Percentiles rank a stretch among this genome's conserved stretches.
Evolutionary conservation across 2,888 invertebrate genomes (phyloP).

Genomic region (Ichneumoninae sp.): DNA sequence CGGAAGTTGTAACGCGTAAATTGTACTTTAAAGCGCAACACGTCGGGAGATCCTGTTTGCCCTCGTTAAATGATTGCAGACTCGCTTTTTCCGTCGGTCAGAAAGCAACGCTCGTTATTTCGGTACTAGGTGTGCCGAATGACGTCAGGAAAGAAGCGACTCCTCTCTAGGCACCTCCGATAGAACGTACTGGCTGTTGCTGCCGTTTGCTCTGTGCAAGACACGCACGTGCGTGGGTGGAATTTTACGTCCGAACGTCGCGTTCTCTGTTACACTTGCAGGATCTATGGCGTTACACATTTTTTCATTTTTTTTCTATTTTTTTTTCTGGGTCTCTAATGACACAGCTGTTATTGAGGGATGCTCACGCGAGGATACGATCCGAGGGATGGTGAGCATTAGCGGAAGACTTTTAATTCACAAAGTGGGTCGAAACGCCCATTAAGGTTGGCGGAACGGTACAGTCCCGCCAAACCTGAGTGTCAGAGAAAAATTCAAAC

Average conservation of each 20-base stretch:
- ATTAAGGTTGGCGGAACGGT: not conserved
- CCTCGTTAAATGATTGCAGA: constrained; percentile 29
- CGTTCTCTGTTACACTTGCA: constrained; percentile 22
- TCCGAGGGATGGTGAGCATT: not conserved
- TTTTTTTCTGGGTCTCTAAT: constrained; percentile 19
- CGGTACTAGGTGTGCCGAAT: constrained; percentile 73
- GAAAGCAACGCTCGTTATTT: constrained; percentile 69
- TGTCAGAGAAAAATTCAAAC: too few relatives aligned
- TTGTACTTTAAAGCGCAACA: not conserved
- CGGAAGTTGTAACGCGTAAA: not conserved
- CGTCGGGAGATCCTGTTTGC: constrained; percentile 12
- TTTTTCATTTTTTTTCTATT: not conserved
- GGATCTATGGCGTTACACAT: constrained; percentile 21
- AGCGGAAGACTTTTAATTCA: constrained; percentile 11
- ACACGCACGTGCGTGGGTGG: constrained; percentile 66
- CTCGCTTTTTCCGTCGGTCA: constrained; percentile 43
- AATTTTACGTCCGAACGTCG: constrained; percentile 31
- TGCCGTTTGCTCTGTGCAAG: constrained; percentile 40
- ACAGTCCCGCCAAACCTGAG: too few relatives aligned
- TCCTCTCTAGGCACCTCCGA: constrained; percentile 26
- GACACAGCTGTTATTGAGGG: constrained; percentile 13
- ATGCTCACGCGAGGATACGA: constrained; percentile 17
- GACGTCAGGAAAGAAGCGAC: constrained; percentile 68
- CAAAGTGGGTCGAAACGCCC: not conserved
- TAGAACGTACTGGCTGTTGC: not conserved